These are phyloP conservation scores for Sebastes ruberrimus DNA, from an alignment of 2,797 vertebrate genomes.

Conservation along the genomic window DNA sequence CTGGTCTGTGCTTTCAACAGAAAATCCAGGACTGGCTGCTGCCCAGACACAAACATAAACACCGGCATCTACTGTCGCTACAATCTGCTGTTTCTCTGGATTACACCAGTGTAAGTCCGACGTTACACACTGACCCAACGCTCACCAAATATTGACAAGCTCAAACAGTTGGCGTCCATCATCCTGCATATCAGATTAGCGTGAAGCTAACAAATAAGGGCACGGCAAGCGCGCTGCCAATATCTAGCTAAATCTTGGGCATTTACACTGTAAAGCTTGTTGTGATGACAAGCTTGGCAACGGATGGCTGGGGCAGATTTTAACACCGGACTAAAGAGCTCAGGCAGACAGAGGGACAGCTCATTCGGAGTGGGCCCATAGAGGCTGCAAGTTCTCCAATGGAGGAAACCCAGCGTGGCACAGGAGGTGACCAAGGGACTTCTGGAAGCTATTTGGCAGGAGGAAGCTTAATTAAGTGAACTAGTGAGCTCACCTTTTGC, in stretches of 20 bases:
- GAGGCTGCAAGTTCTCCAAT: slow-evolving; percentile 6
- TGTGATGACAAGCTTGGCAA: slow-evolving; percentile 66
- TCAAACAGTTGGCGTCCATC: slow-evolving; percentile 42
- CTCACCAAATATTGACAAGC: slow-evolving; percentile 65
- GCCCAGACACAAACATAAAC: slow-evolving; percentile 35
- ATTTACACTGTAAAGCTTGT: slow-evolving; percentile 67
- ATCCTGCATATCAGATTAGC: slow-evolving; percentile 54
- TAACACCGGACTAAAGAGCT: slow-evolving; percentile 62
- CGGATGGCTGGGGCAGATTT: slow-evolving; percentile 51
- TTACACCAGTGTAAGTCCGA: slow-evolving; percentile 45
- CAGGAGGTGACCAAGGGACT: slow-evolving; percentile 23
- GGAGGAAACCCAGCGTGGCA: slow-evolving; percentile 19
- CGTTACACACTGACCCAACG: slow-evolving; percentile 16
- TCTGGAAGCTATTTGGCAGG: slow-evolving; percentile 44
- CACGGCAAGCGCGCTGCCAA: slow-evolving; percentile 46
- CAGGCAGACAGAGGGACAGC: slow-evolving; percentile 48
- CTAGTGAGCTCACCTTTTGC: slow-evolving; percentile 53
- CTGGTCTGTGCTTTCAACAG: slow-evolving; percentile 22
- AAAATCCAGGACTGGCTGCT: slow-evolving; percentile 37
- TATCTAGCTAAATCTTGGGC: slow-evolving; percentile 60
- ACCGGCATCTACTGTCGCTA: slow-evolving; percentile 26
- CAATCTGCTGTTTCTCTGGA: slow-evolving; percentile 39
- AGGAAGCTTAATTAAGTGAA: slow-evolving; percentile 48
- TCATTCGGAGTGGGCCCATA: slow-evolving; percentile 23
- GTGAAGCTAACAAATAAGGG: slow-evolving; percentile 48